A percentile compares a stretch with the other conserved stretches of the same genome.
Conservation (phyloP, 1,140 invertebrate species). For the Homarus americanus region DNA sequence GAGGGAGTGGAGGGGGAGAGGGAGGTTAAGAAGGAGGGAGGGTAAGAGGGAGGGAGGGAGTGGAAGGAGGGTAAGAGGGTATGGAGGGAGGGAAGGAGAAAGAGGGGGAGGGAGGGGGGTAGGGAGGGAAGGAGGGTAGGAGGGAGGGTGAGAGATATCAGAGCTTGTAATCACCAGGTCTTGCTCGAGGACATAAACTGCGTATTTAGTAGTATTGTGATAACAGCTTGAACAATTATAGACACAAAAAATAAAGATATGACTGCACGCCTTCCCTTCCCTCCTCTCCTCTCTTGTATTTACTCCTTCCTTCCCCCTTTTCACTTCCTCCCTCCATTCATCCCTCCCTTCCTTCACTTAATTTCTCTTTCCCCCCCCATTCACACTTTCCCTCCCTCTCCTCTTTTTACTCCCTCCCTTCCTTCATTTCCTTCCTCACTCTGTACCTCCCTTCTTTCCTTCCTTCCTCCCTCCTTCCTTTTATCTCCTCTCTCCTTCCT, state of each 20-base stretch:
- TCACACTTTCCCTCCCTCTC: constrained; percentile 2
- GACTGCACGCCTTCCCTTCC: no score
- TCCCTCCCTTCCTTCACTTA: not conserved
- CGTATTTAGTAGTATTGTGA: no score
- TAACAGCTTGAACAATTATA: no score
- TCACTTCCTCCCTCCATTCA: constrained; percentile 8
- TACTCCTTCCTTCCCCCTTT: not conserved
- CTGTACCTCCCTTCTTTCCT: no score
- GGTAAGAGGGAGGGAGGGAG: not conserved
- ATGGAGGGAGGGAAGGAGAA: not conserved
- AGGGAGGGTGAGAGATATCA: no score
- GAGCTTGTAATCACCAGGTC: no score
- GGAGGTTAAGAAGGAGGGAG: not conserved
- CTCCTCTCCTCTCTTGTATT: no score
- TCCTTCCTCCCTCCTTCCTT: no score
- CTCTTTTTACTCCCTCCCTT: not conserved
- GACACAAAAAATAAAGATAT: no score
- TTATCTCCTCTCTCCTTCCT: no score
- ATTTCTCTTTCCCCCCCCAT: not conserved
- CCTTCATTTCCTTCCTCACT: not conserved
- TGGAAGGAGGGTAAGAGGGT: not conserved
- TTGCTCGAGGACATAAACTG: no score
- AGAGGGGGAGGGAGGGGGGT: not conserved
- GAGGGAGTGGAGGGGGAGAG: no score
- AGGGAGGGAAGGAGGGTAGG: not conserved